phyloP scores from a whole-genome alignment of 2,797 vertebrate species.

The Coccyzus lansbergi region DNA sequence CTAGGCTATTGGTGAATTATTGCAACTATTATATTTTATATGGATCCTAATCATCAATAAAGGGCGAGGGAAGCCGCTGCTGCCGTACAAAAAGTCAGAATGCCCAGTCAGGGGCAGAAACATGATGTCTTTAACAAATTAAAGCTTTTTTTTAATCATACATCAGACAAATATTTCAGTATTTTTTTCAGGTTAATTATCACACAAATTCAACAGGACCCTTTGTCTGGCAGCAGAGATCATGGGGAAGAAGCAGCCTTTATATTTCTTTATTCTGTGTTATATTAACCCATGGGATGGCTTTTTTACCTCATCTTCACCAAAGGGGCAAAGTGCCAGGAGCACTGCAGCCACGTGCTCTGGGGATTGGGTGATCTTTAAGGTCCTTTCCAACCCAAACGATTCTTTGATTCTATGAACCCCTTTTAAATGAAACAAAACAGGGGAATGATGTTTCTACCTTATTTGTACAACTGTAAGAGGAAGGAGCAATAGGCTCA shows the following conservation, averaged over 20 bases:
- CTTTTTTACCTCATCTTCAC: not conserved
- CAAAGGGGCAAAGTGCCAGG: fast-evolving
- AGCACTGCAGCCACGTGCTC: too few relatives aligned
- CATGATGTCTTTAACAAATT: fast-evolving
- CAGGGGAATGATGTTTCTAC: not conserved
- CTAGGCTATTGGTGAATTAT: not conserved
- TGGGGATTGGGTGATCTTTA: too few relatives aligned
- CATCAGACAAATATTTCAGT: fast-evolving
- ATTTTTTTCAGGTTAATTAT: not conserved
- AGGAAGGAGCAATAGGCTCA: fast-evolving
- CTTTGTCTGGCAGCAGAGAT: not conserved
- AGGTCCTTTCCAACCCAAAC: too few relatives aligned
- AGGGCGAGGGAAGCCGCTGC: not conserved
- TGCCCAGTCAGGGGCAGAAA: fast-evolving
- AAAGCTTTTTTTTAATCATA: not conserved
- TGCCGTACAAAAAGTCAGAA: not conserved
- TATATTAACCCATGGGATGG: not conserved
- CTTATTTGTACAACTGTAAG: fast-evolving
- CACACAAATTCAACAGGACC: too few relatives aligned
- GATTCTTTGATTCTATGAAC: too few relatives aligned
- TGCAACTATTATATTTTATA: not conserved
- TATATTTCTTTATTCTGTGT: too few relatives aligned
- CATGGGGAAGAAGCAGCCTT: not conserved
- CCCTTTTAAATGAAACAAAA: fast-evolving
- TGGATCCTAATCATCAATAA: not conserved